These are phyloP conservation scores for Nowickia ferox DNA, from an alignment of 2,888 invertebrate species.

Conservation along the genomic window DNA sequence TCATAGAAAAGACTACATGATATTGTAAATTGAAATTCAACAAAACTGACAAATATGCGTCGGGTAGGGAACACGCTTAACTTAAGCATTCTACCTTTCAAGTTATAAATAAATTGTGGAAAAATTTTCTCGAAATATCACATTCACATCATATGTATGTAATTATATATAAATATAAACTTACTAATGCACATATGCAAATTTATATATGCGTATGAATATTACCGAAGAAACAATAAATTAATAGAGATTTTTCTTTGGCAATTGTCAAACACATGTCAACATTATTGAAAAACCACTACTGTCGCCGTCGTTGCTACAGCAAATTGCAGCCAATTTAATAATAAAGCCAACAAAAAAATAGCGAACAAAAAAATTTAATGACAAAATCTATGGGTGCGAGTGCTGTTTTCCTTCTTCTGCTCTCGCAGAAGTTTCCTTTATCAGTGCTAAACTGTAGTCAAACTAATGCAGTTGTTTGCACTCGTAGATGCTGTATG, in stretches of 20 bases:
- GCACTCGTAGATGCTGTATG: constrained; percentile 33
- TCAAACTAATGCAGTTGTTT: constrained; percentile 56
- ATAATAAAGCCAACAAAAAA: constrained; percentile 35
- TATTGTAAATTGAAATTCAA: too few species aligned
- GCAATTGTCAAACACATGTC: constrained; percentile 71
- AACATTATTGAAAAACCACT: constrained; percentile 70
- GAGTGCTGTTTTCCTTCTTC: constrained; percentile 37
- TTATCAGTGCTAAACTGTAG: constrained; percentile 40
- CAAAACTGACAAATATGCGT: not conserved
- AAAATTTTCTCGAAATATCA: constrained; percentile 12
- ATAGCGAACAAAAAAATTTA: not conserved
- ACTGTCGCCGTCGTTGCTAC: constrained; percentile 53
- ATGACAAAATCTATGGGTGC: constrained; percentile 25
- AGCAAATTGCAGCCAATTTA: constrained; percentile 62
- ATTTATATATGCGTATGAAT: constrained; percentile 11
- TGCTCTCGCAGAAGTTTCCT: constrained; percentile 62
- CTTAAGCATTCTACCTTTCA: not conserved
- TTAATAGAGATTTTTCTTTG: constrained; percentile 67
- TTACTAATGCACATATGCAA: not conserved
- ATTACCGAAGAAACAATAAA: constrained; percentile 50
- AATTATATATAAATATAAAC: not conserved
- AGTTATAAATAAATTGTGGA: constrained; percentile 5
- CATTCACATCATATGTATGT: not conserved
- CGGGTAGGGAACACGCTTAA: not conserved
- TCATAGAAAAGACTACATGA: too few species aligned